These are phyloP conservation scores for Hestina assimilis DNA, from an alignment of 1,140 invertebrate species.

Conservation along the genomic window DNA sequence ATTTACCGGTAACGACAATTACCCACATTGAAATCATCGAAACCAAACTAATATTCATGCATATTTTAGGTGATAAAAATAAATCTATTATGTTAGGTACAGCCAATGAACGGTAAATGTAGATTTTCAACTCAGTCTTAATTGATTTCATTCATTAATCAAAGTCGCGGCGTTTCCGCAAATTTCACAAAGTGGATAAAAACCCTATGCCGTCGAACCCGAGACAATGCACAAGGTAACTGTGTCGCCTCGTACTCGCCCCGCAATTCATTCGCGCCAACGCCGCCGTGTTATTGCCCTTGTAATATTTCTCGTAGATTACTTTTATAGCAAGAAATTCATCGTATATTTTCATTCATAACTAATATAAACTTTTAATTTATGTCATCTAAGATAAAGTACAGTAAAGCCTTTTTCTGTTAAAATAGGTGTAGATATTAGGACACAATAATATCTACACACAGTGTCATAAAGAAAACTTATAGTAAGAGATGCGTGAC, in stretches of 20 bases:
- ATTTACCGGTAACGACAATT: too few species aligned
- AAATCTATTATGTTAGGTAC: too few species aligned
- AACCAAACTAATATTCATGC: too few species aligned
- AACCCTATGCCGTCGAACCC: slow-evolving; percentile 30
- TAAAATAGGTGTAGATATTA: too few species aligned
- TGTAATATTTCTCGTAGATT: slow-evolving; percentile 7
- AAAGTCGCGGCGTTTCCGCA: slow-evolving; percentile 16
- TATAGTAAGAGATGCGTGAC: too few species aligned
- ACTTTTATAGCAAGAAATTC: neutral
- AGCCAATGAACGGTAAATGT: slow-evolving; percentile 4
- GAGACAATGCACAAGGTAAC: slow-evolving; percentile 39
- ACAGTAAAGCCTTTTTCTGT: too few species aligned
- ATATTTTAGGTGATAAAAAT: too few species aligned
- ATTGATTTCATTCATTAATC: slow-evolving; percentile 17
- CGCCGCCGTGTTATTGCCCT: slow-evolving; percentile 11
- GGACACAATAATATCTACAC: too few species aligned
- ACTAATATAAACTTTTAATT: neutral
- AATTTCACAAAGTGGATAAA: slow-evolving; percentile 37
- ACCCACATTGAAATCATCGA: too few species aligned
- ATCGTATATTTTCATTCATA: neutral
- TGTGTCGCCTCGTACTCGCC: slow-evolving; percentile 21
- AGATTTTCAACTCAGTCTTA: neutral
- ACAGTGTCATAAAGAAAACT: too few species aligned
- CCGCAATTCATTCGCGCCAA: neutral
- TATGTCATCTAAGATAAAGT: too few species aligned